Evolutionary conservation across 2,113 vertebrate species (phyloP), one percentile per base, ranked within the genome.

Genomic region (Arizona elegans): DNA sequence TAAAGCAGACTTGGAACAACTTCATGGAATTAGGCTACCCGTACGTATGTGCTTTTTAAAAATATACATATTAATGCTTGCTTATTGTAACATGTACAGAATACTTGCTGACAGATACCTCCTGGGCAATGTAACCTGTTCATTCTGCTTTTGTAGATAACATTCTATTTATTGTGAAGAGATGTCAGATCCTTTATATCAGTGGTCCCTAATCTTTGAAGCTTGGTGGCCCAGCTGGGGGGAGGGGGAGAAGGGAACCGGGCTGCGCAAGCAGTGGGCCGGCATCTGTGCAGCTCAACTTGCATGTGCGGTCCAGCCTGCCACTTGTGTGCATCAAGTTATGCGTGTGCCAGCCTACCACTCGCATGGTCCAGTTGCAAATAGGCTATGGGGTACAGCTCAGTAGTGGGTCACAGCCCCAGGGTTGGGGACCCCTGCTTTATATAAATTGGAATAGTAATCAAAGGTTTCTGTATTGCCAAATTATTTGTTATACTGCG

Each of bases 1-100:
- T 99, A 96, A 99, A 99, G 97, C 99, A 99, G 98, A 99, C 98
- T 17, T 99, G 98, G 98, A 99, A 99, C 97, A 99, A 99, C 94
- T 98, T 99, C 97, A 99, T 99, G 98, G 99, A 99, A 96, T 97
- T 99, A 55, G 98, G 99, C 95, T 99, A 99, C 96, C 99, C 99
- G 99, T 99, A 97, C 98, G 98, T 98, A 96, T 90, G 19, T 70
- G 6, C 55, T 56, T 56, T 88, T 56, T 33, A 3, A 4, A 90
- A 70, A 43, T 62, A 65, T 8, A 89, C 38, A 47, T 86, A 55
- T 52, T 58, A 53, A 26, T 43, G 52, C 7, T 70, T 26, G 9
- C 21, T 88, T 92, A 62, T 62, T 24, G 21, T 43, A 88, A 12
- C 33, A 54, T 58, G 52, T 50, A 58, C 47, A n/a, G 23, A 38